Evolutionary conservation across 2,113 vertebrate species (phyloP).

Genomic region (Columbina picui): DNA sequence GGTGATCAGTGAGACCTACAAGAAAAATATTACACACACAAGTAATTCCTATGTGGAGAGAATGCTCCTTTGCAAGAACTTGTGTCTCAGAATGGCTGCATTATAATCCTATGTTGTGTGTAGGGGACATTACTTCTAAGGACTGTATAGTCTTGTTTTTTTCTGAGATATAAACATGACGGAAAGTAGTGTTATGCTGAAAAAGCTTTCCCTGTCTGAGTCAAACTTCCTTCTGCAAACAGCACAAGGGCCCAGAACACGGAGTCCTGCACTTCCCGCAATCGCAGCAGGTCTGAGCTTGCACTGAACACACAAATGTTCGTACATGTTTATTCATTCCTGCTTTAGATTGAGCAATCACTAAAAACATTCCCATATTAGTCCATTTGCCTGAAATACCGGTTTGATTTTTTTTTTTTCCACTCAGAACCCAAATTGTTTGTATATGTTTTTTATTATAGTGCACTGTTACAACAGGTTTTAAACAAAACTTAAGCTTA

Average conservation of each 20-base stretch:
- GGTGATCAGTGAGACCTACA: not conserved
- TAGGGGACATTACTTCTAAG: fast-evolving
- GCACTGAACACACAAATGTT: not conserved
- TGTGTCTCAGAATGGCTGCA: not conserved
- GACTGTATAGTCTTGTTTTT: fast-evolving
- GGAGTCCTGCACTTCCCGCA: not conserved
- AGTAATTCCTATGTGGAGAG: not conserved
- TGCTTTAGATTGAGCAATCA: not conserved
- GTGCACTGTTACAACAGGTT: not conserved
- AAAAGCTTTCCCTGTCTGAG: not conserved
- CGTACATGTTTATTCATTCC: not conserved
- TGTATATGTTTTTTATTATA: not conserved
- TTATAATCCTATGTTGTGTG: fast-evolving
- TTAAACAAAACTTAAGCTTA: not conserved
- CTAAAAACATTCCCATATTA: fast-evolving
- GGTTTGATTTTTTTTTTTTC: not conserved
- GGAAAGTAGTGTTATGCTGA: not conserved
- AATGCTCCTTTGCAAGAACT: not conserved
- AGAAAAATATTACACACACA: not conserved
- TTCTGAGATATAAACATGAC: not conserved
- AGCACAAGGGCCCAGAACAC: not conserved
- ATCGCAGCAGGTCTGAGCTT: not conserved
- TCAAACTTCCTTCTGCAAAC: not conserved
- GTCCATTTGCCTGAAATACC: not conserved
- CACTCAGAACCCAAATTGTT: not conserved